These are phyloP conservation scores for Dasypolia templi DNA, from an alignment of 2,888 invertebrate genomes.

Conservation along the genomic window DNA sequence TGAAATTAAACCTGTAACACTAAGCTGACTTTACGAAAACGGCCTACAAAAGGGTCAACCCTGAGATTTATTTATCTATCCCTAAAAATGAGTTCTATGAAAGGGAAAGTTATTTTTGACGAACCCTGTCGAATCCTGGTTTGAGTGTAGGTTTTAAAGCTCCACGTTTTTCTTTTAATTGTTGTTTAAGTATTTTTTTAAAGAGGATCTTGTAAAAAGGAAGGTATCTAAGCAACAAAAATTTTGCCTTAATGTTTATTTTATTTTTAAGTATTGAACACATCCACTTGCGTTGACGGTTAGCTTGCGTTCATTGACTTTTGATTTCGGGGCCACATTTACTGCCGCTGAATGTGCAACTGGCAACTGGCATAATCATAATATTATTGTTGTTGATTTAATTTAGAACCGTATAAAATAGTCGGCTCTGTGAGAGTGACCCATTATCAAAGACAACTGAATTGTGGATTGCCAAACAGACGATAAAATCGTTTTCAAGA, in stretches of 20 bases:
- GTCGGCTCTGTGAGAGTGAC: not conserved
- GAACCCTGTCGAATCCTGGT: slow-evolving; percentile 3
- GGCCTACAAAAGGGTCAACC: slow-evolving; percentile 18
- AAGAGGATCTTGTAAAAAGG: not conserved
- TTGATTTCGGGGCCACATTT: not conserved
- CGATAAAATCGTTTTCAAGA: not conserved
- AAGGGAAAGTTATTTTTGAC: slow-evolving; percentile 24
- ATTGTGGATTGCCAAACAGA: not conserved
- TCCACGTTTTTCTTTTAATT: not conserved
- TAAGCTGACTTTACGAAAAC: slow-evolving; percentile 35
- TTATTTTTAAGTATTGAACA: not conserved
- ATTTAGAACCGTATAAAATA: not conserved
- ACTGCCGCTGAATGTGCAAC: not conserved
- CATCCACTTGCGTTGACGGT: too few species aligned
- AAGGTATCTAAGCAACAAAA: too few species aligned
- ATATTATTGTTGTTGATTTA: not conserved
- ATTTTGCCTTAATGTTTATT: not conserved
- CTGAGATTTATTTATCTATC: slow-evolving; percentile 20
- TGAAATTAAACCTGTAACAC: slow-evolving; percentile 33
- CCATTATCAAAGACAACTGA: not conserved
- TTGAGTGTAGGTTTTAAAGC: not conserved
- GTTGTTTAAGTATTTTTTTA: not conserved
- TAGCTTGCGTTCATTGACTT: not conserved
- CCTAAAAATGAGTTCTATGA: slow-evolving; percentile 11
- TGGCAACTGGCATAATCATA: too few species aligned